Evolutionary conservation across 1,140 invertebrate genomes (phyloP).

Genomic region (Drosophila arawakana): DNA sequence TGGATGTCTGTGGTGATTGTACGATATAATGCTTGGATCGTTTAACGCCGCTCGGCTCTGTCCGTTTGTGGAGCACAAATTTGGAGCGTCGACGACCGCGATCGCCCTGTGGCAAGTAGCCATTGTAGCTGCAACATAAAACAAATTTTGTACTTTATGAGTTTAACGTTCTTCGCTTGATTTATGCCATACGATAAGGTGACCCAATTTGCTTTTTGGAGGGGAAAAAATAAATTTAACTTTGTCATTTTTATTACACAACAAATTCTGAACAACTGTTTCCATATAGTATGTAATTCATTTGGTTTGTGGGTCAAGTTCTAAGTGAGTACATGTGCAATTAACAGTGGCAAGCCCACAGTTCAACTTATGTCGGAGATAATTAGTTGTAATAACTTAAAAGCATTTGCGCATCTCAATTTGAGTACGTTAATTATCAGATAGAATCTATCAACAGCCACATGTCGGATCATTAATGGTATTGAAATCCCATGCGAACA

Average conservation of each 20-base stretch:
- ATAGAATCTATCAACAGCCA: conserved; percentile 3
- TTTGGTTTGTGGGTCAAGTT: conserved; percentile 75
- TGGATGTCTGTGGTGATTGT: conserved; percentile 94
- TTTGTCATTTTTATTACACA: conserved; percentile 44
- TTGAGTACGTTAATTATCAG: conserved; percentile 45
- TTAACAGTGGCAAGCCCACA: conserved; percentile 8
- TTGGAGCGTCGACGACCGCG: conserved; percentile 96
- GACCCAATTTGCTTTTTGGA: conserved; percentile 10
- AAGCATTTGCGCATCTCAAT: conserved; percentile 43
- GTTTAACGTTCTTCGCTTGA: conserved; percentile 30
- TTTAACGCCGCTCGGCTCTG: conserved; percentile 95
- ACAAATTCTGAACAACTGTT: conserved; percentile 14
- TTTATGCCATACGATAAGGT: conserved; percentile 64
- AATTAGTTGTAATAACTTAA: conserved; percentile 61
- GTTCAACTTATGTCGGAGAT: conserved; percentile 20
- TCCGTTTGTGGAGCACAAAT: conserved; percentile 94
- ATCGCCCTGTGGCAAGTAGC: conserved; percentile 95
- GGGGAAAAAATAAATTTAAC: conserved; percentile 13
- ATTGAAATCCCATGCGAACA: not conserved
- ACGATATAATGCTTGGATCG: conserved; percentile 98
- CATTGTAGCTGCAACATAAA: conserved; percentile 93
- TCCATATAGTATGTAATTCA: conserved; percentile 29
- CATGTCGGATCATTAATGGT: conserved; percentile 27
- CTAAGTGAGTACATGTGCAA: conserved; percentile 37
- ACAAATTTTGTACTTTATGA: conserved; percentile 19